Percentiles rank a stretch among this genome's conserved stretches.
phyloP scores from a whole-genome alignment of 1,140 invertebrate genomes.

The Atta texana region DNA sequence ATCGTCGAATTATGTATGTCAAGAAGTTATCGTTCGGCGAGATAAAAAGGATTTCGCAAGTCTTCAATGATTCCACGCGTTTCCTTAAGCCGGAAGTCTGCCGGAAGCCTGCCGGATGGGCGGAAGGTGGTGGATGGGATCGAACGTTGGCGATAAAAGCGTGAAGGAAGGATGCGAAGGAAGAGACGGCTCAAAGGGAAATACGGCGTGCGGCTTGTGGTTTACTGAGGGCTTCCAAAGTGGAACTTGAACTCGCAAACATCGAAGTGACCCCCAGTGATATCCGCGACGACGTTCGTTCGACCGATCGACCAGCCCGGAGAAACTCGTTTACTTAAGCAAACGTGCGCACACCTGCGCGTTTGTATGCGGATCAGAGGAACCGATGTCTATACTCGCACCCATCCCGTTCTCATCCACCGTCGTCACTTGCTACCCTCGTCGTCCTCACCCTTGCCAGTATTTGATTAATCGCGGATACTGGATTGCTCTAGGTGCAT shows the following conservation, averaged over 20 bases:
- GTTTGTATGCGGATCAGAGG: conserved; percentile 65
- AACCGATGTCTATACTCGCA: conserved; percentile 37
- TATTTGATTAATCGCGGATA: conserved; percentile 63
- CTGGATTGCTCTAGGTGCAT: neutral
- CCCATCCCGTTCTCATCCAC: neutral
- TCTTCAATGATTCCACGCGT: neutral
- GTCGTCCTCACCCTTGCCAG: neutral
- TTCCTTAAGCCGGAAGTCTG: neutral
- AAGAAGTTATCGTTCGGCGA: neutral
- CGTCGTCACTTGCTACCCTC: neutral
- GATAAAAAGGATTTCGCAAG: neutral
- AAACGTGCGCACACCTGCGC: conserved; percentile 1
- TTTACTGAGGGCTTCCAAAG: conserved; percentile 63
- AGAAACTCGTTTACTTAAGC: conserved; percentile 71
- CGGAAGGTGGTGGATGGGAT: neutral
- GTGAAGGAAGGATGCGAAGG: conserved; percentile 15
- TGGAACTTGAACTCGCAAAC: conserved; percentile 63
- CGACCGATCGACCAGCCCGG: conserved; percentile 23
- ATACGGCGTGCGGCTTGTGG: conserved; percentile 34
- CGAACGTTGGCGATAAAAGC: conserved; percentile 31
- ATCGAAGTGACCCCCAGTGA: neutral
- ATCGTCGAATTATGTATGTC: neutral
- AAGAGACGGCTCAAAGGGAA: conserved; percentile 48
- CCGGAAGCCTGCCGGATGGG: conserved; percentile 29
- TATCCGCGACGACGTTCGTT: conserved; percentile 28